Conservation (phyloP, 1,140 invertebrate species). For the Drosophila sturtevanti region DNA sequence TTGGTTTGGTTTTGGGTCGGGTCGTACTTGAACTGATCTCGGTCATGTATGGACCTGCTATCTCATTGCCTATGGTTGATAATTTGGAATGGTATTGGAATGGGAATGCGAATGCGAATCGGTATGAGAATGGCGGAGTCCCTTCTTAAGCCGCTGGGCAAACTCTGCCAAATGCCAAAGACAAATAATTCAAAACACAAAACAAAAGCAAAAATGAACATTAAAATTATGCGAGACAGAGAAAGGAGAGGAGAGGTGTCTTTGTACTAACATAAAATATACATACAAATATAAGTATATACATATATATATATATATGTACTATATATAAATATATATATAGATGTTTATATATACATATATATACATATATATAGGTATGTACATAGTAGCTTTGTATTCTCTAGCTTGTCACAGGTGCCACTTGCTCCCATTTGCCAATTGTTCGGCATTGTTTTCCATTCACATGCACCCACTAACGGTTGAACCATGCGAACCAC, state of each 20-base stretch:
- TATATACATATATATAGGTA: not conserved
- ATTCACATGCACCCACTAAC: constrained; percentile 37
- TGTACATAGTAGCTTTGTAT: not conserved
- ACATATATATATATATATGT: not conserved
- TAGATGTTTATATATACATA: not conserved
- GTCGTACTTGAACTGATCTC: constrained; percentile 26
- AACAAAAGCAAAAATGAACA: constrained; percentile 8
- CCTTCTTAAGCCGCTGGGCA: constrained; percentile 40
- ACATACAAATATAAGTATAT: not conserved
- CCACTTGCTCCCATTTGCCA: constrained; percentile 61
- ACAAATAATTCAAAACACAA: constrained; percentile 46
- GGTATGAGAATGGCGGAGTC: not conserved
- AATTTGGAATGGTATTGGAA: not conserved
- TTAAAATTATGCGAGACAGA: constrained; percentile 11
- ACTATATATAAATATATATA: not conserved
- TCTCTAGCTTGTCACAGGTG: constrained; percentile 48
- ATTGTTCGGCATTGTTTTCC: constrained; percentile 68
- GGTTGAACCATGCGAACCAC: constrained; percentile 55
- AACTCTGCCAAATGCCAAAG: constrained; percentile 64
- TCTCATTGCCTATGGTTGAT: constrained; percentile 15
- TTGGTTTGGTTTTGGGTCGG: not conserved
- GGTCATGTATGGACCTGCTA: constrained; percentile 33
- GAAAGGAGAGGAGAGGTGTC: not conserved
- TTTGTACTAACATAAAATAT: not conserved
- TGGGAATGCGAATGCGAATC: not conserved